Evolutionary conservation across 2,113 vertebrate genomes (phyloP).

Genomic region (Cyanoderma ruficeps): DNA sequence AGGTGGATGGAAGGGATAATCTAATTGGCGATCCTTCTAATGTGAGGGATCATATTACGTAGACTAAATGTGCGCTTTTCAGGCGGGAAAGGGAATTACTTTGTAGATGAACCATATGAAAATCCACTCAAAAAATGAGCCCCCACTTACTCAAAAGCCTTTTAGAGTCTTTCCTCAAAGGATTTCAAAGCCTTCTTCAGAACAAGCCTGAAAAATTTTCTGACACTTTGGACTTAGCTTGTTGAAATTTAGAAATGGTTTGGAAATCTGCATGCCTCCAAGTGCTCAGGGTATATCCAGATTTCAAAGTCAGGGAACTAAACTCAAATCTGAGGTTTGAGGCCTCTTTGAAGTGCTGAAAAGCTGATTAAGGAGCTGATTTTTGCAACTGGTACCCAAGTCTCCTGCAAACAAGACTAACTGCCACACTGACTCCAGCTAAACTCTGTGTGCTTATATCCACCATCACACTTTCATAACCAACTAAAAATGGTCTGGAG

Average conservation of each 20-base stretch:
- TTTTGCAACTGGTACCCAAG: not conserved
- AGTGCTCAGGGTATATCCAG: not conserved
- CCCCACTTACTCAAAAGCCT: not conserved
- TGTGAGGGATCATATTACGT: not conserved
- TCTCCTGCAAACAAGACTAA: not conserved
- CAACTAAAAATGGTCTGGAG: not conserved
- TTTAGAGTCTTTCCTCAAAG: not conserved
- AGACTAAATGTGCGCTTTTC: not conserved
- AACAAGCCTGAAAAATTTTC: not conserved
- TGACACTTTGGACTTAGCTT: not conserved
- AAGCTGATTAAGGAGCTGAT: not conserved
- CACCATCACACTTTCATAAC: not conserved
- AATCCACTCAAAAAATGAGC: not conserved
- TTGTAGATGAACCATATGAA: not conserved
- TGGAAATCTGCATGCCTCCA: not conserved
- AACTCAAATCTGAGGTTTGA: not conserved
- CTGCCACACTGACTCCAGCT: not conserved
- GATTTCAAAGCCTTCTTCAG: not conserved
- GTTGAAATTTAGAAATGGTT: constrained; percentile 2
- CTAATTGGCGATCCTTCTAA: not conserved
- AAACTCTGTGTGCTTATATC: not conserved
- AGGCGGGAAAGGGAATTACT: not conserved
- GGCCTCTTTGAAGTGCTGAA: not conserved
- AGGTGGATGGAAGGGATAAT: not conserved
- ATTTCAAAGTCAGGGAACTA: not conserved